Base-by-base conservation (phyloP, 2,888 invertebrate species). In the Plagiodera versicolora region DNA sequence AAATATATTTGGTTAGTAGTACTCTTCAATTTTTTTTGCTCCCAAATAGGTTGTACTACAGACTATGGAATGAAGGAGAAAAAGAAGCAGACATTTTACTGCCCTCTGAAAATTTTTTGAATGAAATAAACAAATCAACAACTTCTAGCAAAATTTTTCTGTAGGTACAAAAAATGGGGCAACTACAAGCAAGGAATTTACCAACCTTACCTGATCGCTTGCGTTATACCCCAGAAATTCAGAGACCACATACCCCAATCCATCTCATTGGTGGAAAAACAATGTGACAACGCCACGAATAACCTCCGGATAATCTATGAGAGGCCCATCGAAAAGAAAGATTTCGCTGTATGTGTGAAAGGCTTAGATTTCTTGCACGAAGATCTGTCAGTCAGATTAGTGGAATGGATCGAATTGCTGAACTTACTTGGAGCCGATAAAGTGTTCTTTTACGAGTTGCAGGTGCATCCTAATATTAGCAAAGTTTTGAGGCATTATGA, bases 391-490 rank as follows among this genome's bases (percentile, higher is more conserved):
- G 92, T 93, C 14, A 85, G 94, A 2, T 82, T 97, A 19, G 89
- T 96, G 50, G 97, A 98, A 80, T 98, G 97, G 97, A 90, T 97
- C 72, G 96, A 97, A 79, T 83, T 95, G 64, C 82, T 96, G 30
- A 87, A 87, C 24, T 82, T 94, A 35, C 83, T 97, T 50, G 97
- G 97, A 2, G 96, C 95, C 0, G 92, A 94, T 74, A 94, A 94
- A 77, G 88, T 96, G 30, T 95, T 91, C 81, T 90, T 97, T 75
- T 97, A 96, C 79, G 89, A 94, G 75, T 83, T 94, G 60, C 90
- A 91, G 79, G 90, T 95, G n/a, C 95, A 96, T 78, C 91, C 94
- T 0, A 95, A 95, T 77, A 94, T 96, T 28, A 89, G 89, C 44
- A 94, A 94, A 79, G 92, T 94, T 2, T 81, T 92, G 59, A 79